These are phyloP conservation scores for Dexiosoma caninum DNA, from an alignment of 2,888 invertebrate genomes.

Conservation along the genomic window DNA sequence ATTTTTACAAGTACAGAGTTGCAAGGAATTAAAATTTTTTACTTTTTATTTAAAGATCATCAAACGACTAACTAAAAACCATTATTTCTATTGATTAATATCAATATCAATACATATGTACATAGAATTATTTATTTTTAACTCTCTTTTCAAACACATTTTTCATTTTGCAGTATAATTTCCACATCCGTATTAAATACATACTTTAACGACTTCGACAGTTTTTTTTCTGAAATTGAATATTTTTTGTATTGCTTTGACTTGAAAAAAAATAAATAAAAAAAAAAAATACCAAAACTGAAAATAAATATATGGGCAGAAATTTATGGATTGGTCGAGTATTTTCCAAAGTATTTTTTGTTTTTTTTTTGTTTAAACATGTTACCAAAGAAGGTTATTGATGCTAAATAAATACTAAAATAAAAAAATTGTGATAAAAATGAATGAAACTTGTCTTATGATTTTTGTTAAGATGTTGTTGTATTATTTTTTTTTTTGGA, in stretches of 20 bases:
- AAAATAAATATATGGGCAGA: conserved; percentile 18
- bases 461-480: conserved; percentile 16
- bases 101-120: too few relatives aligned
- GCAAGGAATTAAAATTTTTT: too few relatives aligned
- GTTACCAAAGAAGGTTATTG: conserved; percentile 60
- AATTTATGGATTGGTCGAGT: conserved; percentile 44
- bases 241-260: not conserved
- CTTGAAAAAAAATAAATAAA: too few relatives aligned
- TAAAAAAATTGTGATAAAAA: conserved; percentile 18
- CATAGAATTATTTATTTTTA: conserved; percentile 24
- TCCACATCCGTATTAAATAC: conserved; percentile 1
- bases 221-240: conserved; percentile 26
- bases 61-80: too few relatives aligned
- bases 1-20: not conserved
- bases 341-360: conserved; percentile 2
- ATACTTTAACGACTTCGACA: conserved; percentile 43
- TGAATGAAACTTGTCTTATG: conserved; percentile 48
- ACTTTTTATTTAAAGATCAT: too few relatives aligned
- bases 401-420: conserved; percentile 42
- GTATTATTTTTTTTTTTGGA: conserved; percentile 36
- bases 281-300: conserved; percentile 8
- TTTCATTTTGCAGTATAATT: not conserved
- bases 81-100: too few relatives aligned
- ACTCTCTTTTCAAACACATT: conserved; percentile 26
- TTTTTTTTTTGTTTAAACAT: conserved; percentile 45